Conservation (phyloP, 2,113 vertebrate genomes). For the Coturnix japonica region DNA sequence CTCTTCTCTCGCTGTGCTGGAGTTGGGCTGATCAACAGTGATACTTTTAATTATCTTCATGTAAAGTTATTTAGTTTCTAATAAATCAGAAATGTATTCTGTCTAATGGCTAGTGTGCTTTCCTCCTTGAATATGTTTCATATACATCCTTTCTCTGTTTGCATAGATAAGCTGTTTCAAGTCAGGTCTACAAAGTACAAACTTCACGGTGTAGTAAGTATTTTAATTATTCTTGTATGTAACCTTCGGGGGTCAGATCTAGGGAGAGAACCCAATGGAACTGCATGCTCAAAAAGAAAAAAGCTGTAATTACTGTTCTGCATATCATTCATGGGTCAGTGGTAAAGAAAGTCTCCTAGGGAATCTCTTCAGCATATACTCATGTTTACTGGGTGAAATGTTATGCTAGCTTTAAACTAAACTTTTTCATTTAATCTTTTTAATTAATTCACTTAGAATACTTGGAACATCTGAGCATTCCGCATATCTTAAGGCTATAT, state of each 20-base stretch:
- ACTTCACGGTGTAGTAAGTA: neutral
- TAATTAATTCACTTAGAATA: neutral
- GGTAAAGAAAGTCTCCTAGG: neutral
- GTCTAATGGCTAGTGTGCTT: neutral
- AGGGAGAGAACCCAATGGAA: neutral
- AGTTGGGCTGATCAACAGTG: neutral
- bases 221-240: neutral
- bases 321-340: conserved; percentile 12
- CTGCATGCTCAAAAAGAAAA: neutral
- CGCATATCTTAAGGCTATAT: neutral
- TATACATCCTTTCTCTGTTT: neutral
- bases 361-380: neutral
- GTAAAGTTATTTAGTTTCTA: neutral
- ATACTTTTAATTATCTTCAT: neutral
- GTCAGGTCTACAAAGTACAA: neutral
- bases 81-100: neutral
- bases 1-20: neutral
- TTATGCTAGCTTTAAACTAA: neutral
- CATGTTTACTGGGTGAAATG: neutral
- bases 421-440: neutral
- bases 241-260: neutral
- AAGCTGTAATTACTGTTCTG: neutral
- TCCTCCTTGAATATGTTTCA: neutral
- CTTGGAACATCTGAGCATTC: neutral
- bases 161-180: neutral